Base-by-base conservation (phyloP, 2,113 vertebrate species). In the Rhineura floridana region DNA sequence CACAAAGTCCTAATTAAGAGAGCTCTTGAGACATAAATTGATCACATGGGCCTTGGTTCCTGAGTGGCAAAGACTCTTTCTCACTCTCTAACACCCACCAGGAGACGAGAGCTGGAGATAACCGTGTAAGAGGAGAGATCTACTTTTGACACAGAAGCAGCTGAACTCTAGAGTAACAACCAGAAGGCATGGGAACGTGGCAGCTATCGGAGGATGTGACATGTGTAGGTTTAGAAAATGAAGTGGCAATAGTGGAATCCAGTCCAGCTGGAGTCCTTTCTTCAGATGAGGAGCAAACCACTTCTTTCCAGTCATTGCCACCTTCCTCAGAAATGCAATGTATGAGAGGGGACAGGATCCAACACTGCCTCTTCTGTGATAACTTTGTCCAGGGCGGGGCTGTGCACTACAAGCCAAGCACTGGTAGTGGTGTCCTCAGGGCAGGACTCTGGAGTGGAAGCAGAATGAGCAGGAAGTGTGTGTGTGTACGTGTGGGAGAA, bases 1-100 rank as follows among this genome's bases (percentile, higher is more conserved):
- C 79, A 62, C 30, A 81, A 72, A 82, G 86, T 36, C 42, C 78
- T 87, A 87, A 87, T 87, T 87, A 87, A 81, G 78, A 70, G 65
- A 55, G 48, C 86, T 87, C 65, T 87, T 87, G 86, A 81, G 77
- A 81, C 36, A 59, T 33, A 81, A 87, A 70, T 42, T 70, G 86
- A 46, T 87, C 86, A 59, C 50, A 44, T 55, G 65, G 62, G n/a
- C 23, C 75, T 67, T 55, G 9, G 55, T 9, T 65, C 85, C 44
- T 50, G 75, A 86, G 85, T 59, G 48, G 39, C 19, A 55, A 81
- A 81, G 86, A 42, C 15, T 36, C 62, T 25, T 81, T 59, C 86
- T 81, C 50, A 36, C 77, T 87, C 46, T 70, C 85, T 70, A 70
- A 87, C 76, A 87, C 62, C 76, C 76, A 87, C 77, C 62, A 42